Evolutionary conservation across 2,797 vertebrate species (phyloP), one percentile per base, ranked within the genome.

Genomic region (Micromesistius poutassou): DNA sequence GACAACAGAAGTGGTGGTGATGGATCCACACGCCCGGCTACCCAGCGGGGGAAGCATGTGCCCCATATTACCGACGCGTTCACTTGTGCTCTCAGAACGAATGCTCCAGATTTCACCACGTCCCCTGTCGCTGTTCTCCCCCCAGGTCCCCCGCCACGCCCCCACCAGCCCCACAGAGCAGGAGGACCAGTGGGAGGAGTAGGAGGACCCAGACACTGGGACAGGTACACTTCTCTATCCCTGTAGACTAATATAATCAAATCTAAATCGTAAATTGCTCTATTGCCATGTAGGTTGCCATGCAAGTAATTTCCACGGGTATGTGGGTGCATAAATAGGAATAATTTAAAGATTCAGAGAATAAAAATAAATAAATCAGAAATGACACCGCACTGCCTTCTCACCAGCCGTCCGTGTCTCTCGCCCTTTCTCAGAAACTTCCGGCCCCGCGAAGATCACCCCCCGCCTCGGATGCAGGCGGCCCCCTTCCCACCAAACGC

Each of bases 121-220:
- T n/a, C 13, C 25, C 25, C 6, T 68, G 66, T 73, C 6, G 77
- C 4, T 78, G 7, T 80, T n/a, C 30, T 75, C 0, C 72, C 71
- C 31, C 25, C 30, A 90, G 91, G 87, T 76, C 90, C 86, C 55
- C 91, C 85, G 74, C 78, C 90, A 42, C 82, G 87, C 1, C 85
- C 87, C 22, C 90, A 85, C 16, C 91, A 86, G 19, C 19, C 85
- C 81, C 86, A 89, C 42, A 84, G 92, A 82, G 88, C 85, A 1
- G 87, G 62, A 62, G 55, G 55, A 14, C 10, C 12, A 3, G 40
- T 42, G 2, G 40, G 12, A 42, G 40, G 10, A 4, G n/a, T n/a
- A n/a, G 40, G 40, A 42, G 40, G 40, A 30, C 55, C 84, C 75
- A 86, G 93, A 87, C 89, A 86, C 72, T 93, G 92, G 91, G 91